Evolutionary conservation across 2,888 invertebrate species (phyloP), one percentile per base, ranked within the genome.

Genomic region (Orthosia gothica): DNA sequence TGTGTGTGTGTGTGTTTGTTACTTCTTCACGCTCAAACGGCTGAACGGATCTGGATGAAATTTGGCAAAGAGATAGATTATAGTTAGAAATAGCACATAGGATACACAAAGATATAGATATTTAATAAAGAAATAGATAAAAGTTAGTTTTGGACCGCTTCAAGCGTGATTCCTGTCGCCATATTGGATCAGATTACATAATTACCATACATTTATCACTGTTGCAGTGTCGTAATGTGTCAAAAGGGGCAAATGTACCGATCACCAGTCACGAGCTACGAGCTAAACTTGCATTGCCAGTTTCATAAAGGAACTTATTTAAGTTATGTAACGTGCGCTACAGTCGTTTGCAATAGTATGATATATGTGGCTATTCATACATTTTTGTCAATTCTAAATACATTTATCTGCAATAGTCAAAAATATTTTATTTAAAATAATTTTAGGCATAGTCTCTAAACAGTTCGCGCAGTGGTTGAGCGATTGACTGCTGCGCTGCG

Each of bases 161-260:
- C 12, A 18, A 20, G 1, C 18, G 16, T 9, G 18, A 20, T 63
- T 74, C 47, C 54, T 55, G 74, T 55, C 74, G 15, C 32, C 23
- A 5, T 64, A 64, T 45, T 26, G 49, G 16, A 26, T 50, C 16
- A 23, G 26, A 65, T 66, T 52, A 50, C 32, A 26, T 65, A 58
- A 75, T 52, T 32, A 47, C 5, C 16, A 32, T 58, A 65, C 13
- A 13, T 16, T 47, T 32, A 16, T 23, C 18, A 20, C 23, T 49
- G 13, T 15, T n/a, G 55, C 18, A 23, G n/a, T 71, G 69, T 58
- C 49, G 49, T 67, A 71, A 71, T 52, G 15, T 66, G 40, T n/a
- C 40, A 49, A 55, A 47, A 54, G 16, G 68, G 47, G 20, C 32
- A 55, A 57, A 45, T 67, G 5, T 57, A 23, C 40, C 40, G 40